Evolutionary conservation across 2,113 vertebrate genomes (phyloP).

Genomic region (Aptenodytes forsteri): DNA sequence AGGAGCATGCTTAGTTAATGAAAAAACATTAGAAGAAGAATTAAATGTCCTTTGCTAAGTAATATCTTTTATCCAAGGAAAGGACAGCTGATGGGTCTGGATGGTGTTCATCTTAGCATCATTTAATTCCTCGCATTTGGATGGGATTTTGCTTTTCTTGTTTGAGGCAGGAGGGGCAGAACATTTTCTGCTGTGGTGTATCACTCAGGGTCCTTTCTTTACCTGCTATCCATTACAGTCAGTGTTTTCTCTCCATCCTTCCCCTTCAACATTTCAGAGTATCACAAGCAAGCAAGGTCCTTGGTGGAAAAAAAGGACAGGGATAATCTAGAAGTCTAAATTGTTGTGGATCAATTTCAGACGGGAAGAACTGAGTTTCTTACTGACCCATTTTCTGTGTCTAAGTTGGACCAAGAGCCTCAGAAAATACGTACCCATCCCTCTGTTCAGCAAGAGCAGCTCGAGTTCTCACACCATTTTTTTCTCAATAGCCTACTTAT

Average conservation of each 20-base stretch:
- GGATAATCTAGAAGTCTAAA: neutral
- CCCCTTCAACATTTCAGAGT: neutral
- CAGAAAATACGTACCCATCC: neutral
- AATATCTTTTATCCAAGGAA: neutral
- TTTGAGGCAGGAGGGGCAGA: neutral
- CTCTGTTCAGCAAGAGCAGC: neutral
- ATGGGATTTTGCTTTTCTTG: neutral
- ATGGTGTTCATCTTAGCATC: neutral
- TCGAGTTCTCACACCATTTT: neutral
- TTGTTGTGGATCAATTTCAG: neutral
- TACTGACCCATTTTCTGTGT: neutral
- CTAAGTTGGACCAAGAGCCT: neutral
- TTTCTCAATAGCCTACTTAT: neutral
- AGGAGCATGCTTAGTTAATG: neutral
- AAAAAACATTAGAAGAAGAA: neutral
- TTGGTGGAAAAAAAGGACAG: neutral
- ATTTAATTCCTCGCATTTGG: neutral
- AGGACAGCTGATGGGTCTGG: neutral
- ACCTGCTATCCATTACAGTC: neutral
- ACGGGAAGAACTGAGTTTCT: neutral
- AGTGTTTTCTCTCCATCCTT: neutral
- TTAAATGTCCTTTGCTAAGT: neutral
- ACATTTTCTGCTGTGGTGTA: neutral
- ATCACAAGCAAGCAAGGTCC: neutral
- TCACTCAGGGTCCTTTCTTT: neutral